Evolutionary conservation across 2,797 vertebrate genomes (phyloP), one percentile per base, ranked within the genome.

Genomic region (Diplodus puntazzo): DNA sequence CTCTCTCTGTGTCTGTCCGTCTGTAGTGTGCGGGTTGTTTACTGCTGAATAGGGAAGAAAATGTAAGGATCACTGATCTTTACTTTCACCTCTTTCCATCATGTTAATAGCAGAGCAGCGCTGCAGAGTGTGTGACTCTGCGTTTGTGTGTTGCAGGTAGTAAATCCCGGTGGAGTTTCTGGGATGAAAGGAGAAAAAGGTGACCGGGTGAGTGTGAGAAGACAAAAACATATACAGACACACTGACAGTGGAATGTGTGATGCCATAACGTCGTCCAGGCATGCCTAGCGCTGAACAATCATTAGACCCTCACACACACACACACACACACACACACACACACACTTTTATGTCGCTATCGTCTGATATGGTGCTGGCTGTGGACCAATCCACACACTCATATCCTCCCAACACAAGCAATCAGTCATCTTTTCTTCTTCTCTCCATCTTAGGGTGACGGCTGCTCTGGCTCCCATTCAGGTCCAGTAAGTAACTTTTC

Each of bases 11-110:
- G 9, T 68, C 1, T 79, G 57, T 87, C 71, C 83, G 67, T 85
- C 69, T 91, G 75, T 87, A 94, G 92, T 95, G 94, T 84, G 91
- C 87, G 69, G 90, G 93, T 87, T 96, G 94, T 92, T 87, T 95
- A 87, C 67, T 93, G 81, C 84, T 87, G 81, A 93, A 62, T 87
- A 89, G 91, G 83, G 88, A 93, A 73, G 90, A 84, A 65, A 88
- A 92, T 92, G 93, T 94, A 92, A 92, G 93, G 91, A 88, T 91
- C 88, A 6, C 53, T 89, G 90, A 90, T 89, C 88, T 86, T 88
- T 89, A 80, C 86, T 73, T 69, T 57, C 23, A 67, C 30, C 27
- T 76, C 59, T 88, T 82, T 81, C 50, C 43, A 74, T 79, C 49
- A 67, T 67, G 49, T 75, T 12, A 39, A 4, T 16, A 9, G 21